phyloP scores from a whole-genome alignment of 2,888 invertebrate genomes.

The Reticulitermes lucifugus region DNA sequence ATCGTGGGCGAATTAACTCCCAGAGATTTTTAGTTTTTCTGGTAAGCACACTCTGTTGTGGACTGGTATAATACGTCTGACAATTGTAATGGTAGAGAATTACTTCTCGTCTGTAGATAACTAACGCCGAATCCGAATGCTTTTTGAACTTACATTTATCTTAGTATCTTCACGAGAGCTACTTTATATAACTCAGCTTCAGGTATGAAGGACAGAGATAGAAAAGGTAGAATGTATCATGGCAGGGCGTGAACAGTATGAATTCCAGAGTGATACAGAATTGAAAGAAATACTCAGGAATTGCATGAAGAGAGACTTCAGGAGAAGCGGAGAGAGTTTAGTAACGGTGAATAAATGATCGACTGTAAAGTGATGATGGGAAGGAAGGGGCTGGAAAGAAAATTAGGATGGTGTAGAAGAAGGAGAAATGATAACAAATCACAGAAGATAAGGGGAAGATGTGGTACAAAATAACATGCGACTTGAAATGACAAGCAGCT shows the following conservation, averaged over 20 bases:
- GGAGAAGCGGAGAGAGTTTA: not conserved
- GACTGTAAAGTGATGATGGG: not conserved
- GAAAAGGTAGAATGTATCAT: not conserved
- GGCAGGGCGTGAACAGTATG: not conserved
- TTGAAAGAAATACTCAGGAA: not conserved
- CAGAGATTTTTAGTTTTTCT: too few relatives aligned
- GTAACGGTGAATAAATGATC: not conserved
- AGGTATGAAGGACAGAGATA: not conserved
- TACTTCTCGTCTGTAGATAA: not conserved
- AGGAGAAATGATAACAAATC: constrained; percentile 16
- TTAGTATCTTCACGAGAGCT: not conserved
- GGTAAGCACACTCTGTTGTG: too few relatives aligned
- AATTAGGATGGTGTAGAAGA: constrained; percentile 2
- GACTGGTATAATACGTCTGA: too few relatives aligned
- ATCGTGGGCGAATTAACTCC: too few relatives aligned
- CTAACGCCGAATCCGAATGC: not conserved
- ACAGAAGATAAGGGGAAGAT: not conserved
- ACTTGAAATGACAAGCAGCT: not conserved
- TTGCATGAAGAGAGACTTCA: not conserved
- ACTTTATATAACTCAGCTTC: not conserved
- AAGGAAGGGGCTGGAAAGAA: not conserved
- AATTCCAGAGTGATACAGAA: not conserved
- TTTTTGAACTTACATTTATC: not conserved
- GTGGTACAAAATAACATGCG: not conserved
- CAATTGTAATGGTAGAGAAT: too few relatives aligned